Percentiles rank a stretch among this genome's conserved stretches.
Evolutionary conservation across 2,113 vertebrate species (phyloP).

Genomic region (Charina bottae): DNA sequence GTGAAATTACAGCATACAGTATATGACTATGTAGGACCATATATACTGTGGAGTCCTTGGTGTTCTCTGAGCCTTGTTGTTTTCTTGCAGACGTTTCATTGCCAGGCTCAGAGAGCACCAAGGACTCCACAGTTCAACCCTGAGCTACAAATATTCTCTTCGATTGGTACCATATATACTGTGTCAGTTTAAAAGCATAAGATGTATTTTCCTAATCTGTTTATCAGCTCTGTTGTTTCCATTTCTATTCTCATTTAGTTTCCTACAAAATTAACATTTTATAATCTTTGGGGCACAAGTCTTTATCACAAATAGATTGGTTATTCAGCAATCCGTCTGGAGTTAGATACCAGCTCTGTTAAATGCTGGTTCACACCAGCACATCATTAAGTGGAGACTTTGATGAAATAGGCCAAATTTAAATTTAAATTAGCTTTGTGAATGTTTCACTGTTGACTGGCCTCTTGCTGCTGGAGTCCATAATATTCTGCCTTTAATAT

Average conservation of each 20-base stretch:
- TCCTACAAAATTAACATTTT: not conserved
- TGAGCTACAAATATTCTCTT: no score
- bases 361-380: not conserved
- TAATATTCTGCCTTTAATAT: not conserved
- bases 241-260: not conserved
- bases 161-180: not conserved
- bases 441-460: not conserved
- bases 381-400: not conserved
- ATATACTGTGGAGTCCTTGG: not conserved
- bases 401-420: not conserved
- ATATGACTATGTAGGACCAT: not conserved
- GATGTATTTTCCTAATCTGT: not conserved
- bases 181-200: not conserved
- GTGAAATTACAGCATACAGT: not conserved
- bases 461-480: not conserved
- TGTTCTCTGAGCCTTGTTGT: no score
- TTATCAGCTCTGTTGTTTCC: not conserved
- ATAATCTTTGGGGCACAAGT: not conserved
- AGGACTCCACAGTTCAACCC: no score
- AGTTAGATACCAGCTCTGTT: not conserved
- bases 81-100: no score
- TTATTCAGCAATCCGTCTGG: not conserved
- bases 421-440: not conserved
- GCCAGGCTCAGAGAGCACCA: no score
- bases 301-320: not conserved